These are phyloP conservation scores for Lycaon pictus DNA, from an alignment of 2,113 vertebrate genomes.

Conservation along the genomic window DNA sequence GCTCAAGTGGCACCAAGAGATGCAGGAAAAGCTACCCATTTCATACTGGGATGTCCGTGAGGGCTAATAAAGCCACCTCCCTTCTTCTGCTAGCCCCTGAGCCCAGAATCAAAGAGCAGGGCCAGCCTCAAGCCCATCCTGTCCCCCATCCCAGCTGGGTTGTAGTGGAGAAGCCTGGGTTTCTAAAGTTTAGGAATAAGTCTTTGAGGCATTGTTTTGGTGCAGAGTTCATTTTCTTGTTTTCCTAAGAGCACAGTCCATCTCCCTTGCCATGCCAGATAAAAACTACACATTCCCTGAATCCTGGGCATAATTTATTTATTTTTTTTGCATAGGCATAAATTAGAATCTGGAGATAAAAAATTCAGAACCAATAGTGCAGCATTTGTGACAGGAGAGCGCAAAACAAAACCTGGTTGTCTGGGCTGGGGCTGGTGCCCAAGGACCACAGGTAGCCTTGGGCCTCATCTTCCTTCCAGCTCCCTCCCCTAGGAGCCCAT, in stretches of 20 bases:
- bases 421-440: background rate
- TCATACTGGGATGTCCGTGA: background rate
- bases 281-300: background rate
- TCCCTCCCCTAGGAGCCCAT: background rate
- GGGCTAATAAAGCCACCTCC: background rate
- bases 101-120: background rate
- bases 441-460: rapidly evolving
- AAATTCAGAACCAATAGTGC: constrained; percentile 86
- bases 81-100: background rate
- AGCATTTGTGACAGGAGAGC: constrained; percentile 85
- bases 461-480: background rate
- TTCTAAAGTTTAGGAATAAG: background rate
- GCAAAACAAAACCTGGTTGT: constrained; percentile 16
- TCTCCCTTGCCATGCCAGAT: background rate
- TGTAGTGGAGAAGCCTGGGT: background rate
- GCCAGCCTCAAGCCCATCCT: background rate
- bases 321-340: constrained; percentile 88
- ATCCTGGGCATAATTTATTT: constrained; percentile 81
- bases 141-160: background rate
- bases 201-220: background rate
- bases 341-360: constrained; percentile 87
- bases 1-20: background rate
- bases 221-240: background rate
- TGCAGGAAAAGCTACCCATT: background rate
- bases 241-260: background rate